Evolutionary conservation across 2,888 invertebrate genomes (phyloP), one percentile per base, ranked within the genome.

Genomic region (Uropetala carovei): DNA sequence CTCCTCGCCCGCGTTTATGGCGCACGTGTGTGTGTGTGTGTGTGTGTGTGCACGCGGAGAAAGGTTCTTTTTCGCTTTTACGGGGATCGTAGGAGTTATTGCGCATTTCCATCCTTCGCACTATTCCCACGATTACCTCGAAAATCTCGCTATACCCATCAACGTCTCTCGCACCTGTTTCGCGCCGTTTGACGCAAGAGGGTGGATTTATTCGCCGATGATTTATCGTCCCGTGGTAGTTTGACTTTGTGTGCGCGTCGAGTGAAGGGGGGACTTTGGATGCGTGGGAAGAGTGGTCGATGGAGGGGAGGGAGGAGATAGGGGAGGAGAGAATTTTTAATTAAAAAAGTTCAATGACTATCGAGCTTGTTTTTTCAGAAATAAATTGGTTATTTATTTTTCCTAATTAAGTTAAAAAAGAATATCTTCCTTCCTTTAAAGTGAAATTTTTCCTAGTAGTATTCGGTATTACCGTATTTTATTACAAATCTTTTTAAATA

Each of bases 61-160:
- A 9, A 27, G 75, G 27, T 22, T 75, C 27, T 75, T 75, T 75
- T 13, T 3, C 27, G 75, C 22, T 27, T 75, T 27, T 22, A 22
- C 75, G n/a, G 8, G 75, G 0, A 75, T 75, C 13, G 22, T 27
- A 13, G 22, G 16, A 75, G 75, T 75, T 75, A 27, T 27, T 75
- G 75, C 75, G 27, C 75, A 27, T 75, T 75, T 27, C 13, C 75
- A 22, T 22, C 75, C 22, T 75, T 22, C 22, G 75, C 30, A 30
- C 27, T 82, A 85, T 22, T 57, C 57, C 22, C 22, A 22, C 57
- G 0, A 58, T n/a, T 84, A 16, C 56, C 57, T 85, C 84, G 56
- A 56, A 84, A 84, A n/a, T 84, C 85, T 58, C 85, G 85, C 85
- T 22, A 85, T 85, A 57, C 22, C 57, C 22, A 85, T 85, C 85